Percentiles rank a stretch among this genome's conserved stretches.
Evolutionary conservation across 1,140 invertebrate genomes (phyloP).

Genomic region (Campoletis sonorensis): DNA sequence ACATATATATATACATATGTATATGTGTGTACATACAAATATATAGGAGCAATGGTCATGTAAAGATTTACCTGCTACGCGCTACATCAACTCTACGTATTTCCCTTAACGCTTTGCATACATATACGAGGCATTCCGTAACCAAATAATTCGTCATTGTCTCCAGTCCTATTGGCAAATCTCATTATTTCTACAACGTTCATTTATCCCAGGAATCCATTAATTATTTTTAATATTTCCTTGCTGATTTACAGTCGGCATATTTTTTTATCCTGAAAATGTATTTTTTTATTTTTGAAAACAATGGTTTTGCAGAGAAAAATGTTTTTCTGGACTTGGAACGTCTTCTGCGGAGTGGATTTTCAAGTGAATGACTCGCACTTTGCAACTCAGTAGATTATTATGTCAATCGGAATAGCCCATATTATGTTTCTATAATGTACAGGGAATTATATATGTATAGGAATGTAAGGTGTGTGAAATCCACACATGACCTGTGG

Average conservation of each 20-base stretch:
- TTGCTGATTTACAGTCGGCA: no score
- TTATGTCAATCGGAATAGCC: no score
- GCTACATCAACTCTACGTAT: neutral
- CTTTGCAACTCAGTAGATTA: neutral
- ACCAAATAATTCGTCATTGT: neutral
- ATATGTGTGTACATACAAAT: neutral
- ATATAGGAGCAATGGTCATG: neutral
- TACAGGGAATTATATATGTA: neutral
- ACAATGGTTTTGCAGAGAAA: no score
- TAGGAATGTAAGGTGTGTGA: neutral
- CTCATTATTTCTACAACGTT: no score
- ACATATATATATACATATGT: neutral
- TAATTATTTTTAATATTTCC: no score
- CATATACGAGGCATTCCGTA: neutral
- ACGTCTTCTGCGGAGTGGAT: no score
- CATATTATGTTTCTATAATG: neutral
- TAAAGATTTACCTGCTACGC: neutral
- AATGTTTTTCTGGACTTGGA: no score
- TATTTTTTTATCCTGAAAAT: no score
- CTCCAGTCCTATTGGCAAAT: no score
- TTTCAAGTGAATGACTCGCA: neutral
- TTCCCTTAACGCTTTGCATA: neutral
- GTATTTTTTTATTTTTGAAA: no score
- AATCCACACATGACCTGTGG: slow-evolving; percentile 2
- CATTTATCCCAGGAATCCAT: no score